These are phyloP conservation scores for Caracal caracal DNA, from an alignment of 2,113 vertebrate genomes.

Conservation along the genomic window DNA sequence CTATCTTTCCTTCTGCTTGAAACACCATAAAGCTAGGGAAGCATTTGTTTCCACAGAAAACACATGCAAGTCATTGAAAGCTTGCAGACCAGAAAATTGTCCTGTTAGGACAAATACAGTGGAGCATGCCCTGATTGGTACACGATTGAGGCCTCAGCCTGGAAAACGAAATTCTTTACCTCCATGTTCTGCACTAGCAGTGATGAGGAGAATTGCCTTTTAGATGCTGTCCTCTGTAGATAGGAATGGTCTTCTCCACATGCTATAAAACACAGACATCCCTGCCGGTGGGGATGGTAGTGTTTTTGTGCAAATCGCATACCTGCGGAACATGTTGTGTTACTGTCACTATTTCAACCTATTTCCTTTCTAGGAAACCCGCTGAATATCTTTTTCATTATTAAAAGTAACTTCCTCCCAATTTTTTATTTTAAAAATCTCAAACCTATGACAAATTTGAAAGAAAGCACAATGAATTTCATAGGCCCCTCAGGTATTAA, in stretches of 20 bases:
- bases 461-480: background rate
- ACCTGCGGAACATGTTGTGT: background rate
- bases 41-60: constrained; percentile 61
- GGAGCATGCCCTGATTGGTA: constrained; percentile 34
- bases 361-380: background rate
- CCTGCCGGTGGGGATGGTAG: background rate
- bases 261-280: background rate
- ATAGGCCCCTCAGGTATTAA: background rate
- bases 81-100: constrained; percentile 75
- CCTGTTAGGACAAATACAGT: constrained; percentile 61
- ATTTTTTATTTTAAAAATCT: background rate
- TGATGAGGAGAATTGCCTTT: constrained; percentile 60
- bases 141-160: constrained; percentile 50
- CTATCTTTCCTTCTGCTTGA: constrained; percentile 1
- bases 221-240: background rate
- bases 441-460: background rate
- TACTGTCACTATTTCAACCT: background rate
- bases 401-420: background rate
- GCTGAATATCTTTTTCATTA: background rate
- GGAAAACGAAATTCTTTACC: constrained; percentile 55
- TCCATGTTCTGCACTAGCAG: constrained; percentile 36
- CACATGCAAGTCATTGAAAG: constrained; percentile 68
- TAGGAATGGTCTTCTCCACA: background rate
- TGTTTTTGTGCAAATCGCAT: background rate
- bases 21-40: background rate